These are phyloP conservation scores for Chrysina gloriosa DNA, from an alignment of 2,888 invertebrate genomes.

Conservation along the genomic window DNA sequence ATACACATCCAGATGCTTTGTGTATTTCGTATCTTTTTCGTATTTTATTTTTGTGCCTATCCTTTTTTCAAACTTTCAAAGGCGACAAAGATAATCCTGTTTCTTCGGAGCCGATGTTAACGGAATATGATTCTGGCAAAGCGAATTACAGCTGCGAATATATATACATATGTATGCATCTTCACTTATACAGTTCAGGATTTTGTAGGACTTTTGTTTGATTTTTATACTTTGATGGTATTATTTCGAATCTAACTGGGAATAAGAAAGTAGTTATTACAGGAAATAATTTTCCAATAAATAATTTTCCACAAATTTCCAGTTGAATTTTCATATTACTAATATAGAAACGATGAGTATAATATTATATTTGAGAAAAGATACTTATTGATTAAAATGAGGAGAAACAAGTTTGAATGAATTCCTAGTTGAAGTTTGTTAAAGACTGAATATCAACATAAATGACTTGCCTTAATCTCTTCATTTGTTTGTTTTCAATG, in stretches of 20 bases:
- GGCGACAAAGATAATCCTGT: constrained; percentile 26
- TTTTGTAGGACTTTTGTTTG: constrained; percentile 5
- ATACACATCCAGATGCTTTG: not conserved
- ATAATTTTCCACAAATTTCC: too few relatives aligned
- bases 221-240: constrained; percentile 3
- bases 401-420: too few relatives aligned
- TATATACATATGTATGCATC: not conserved
- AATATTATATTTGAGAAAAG: too few relatives aligned
- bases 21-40: not conserved
- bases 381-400: too few relatives aligned
- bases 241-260: constrained; percentile 9
- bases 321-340: too few relatives aligned
- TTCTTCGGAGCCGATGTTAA: constrained; percentile 25
- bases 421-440: too few relatives aligned
- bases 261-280: not conserved
- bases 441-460: too few relatives aligned
- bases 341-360: too few relatives aligned
- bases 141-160: constrained; percentile 24
- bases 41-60: constrained; percentile 10
- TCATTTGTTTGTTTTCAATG: not conserved
- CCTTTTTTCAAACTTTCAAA: constrained; percentile 23
- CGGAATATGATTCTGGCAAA: constrained; percentile 25
- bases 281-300: not conserved
- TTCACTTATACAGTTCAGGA: not conserved
- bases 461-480: too few relatives aligned